Percentiles rank a stretch among this genome's conserved stretches.
Evolutionary conservation across 1,140 invertebrate genomes (phyloP).

Genomic region (Nasonia giraulti): DNA sequence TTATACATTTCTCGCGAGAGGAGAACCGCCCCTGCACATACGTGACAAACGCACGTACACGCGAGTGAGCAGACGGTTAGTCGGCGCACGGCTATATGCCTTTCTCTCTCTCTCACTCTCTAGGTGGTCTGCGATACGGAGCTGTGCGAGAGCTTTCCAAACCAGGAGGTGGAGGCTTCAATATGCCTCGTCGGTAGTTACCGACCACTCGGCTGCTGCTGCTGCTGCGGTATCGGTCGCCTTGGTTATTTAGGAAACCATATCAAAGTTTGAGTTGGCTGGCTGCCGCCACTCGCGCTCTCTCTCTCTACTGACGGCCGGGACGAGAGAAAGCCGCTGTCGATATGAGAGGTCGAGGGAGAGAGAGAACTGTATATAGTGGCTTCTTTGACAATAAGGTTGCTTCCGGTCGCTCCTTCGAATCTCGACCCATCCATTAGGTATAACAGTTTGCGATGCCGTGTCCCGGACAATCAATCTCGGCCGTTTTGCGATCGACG

Average conservation of each 20-base stretch:
- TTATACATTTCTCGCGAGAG: conserved; percentile 51
- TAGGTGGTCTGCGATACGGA: conserved; percentile 40
- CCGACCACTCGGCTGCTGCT: conserved; percentile 63
- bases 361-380: conserved; percentile 41
- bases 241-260: conserved; percentile 73
- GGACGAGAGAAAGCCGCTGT: conserved; percentile 25
- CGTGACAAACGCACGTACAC: conserved; percentile 40
- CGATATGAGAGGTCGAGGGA: conserved; percentile 51
- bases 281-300: conserved; percentile 59
- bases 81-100: not conserved
- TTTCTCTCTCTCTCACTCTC: conserved; percentile 31
- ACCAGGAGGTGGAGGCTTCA: conserved; percentile 61
- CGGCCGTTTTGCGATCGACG: not conserved
- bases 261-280: conserved; percentile 72
- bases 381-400: conserved; percentile 64
- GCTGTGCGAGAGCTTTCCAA: not conserved
- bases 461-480: not conserved
- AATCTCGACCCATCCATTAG: conserved; percentile 33
- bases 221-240: conserved; percentile 66
- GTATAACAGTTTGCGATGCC: conserved; percentile 21
- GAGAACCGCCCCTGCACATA: not conserved
- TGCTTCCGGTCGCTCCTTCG: conserved; percentile 57
- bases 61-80: not conserved
- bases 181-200: conserved; percentile 71
- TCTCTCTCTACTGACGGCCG: not conserved